These are phyloP conservation scores for Cyprinodon tularosa DNA, from an alignment of 2,113 vertebrate genomes.

Conservation along the genomic window DNA sequence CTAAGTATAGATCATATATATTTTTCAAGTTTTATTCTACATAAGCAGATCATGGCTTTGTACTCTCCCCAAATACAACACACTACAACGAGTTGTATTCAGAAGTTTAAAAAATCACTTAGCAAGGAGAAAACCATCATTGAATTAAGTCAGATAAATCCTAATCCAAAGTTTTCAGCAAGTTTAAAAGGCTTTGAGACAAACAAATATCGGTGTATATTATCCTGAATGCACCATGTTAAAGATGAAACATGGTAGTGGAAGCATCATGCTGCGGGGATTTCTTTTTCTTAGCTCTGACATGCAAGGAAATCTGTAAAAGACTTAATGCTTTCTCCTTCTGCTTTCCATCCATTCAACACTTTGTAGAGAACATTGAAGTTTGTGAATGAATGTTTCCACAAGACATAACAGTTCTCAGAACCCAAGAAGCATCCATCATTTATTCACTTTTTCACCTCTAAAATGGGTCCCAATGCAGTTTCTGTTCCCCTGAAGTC, in stretches of 20 bases:
- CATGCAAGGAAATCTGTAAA: background rate
- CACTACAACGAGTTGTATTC: background rate
- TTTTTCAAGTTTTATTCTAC: background rate
- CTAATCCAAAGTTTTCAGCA: no score
- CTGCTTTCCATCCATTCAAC: background rate
- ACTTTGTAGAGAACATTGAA: background rate
- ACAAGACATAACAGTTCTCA: no score
- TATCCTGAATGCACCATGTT: background rate
- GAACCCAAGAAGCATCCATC: background rate
- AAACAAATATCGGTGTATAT: background rate
- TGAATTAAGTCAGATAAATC: background rate
- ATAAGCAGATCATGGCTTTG: background rate
- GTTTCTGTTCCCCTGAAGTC: constrained; percentile 42
- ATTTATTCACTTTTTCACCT: background rate
- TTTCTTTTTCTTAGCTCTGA: background rate
- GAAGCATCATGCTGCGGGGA: background rate
- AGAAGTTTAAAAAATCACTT: background rate
- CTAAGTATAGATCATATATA: background rate
- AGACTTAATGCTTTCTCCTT: background rate
- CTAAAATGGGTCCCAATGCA: background rate
- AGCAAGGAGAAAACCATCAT: background rate
- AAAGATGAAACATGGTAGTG: background rate
- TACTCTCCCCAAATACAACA: background rate
- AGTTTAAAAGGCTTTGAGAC: background rate
- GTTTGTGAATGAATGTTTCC: no score